Conservation (phyloP, 1,140 invertebrate species). For the Hermatobates lingyangjiaoensis region DNA sequence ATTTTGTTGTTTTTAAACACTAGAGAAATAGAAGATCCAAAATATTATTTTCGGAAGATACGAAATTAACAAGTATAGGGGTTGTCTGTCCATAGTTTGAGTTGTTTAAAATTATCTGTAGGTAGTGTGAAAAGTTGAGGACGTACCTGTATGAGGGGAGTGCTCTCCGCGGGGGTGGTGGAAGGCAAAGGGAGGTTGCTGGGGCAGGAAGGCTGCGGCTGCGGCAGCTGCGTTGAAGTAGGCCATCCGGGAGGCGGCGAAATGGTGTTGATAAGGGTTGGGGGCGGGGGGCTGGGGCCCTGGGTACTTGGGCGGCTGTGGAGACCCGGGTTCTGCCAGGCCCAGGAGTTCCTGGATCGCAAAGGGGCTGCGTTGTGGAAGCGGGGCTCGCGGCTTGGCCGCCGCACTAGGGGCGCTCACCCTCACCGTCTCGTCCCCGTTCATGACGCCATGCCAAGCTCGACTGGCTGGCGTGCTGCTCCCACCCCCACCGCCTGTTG, state of each 20-base stretch:
- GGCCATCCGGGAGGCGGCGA: conserved; percentile 46
- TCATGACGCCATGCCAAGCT: not conserved
- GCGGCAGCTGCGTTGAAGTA: conserved; percentile 72
- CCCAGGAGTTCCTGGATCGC: conserved; percentile 80
- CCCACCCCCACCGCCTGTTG: not conserved
- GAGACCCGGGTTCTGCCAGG: conserved; percentile 29
- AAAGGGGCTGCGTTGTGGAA: conserved; percentile 73
- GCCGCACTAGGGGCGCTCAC: conserved; percentile 9
- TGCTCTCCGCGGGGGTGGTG: conserved; percentile 26
- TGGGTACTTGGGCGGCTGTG: conserved; percentile 24
- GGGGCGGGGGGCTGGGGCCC: conserved; percentile 27
- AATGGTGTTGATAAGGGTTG: conserved; percentile 30
- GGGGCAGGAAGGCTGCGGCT: conserved; percentile 65
- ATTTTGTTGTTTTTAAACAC: too few species aligned
- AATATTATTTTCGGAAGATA: too few species aligned
- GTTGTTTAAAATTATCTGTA: too few species aligned
- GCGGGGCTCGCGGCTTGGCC: conserved; percentile 15
- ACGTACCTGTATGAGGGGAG: conserved; percentile 26
- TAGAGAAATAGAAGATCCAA: too few species aligned
- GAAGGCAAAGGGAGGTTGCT: conserved; percentile 17
- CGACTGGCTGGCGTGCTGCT: not conserved
- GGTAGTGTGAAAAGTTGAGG: too few species aligned
- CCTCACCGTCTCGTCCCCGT: conserved; percentile 8
- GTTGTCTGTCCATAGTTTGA: too few species aligned
- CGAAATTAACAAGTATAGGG: too few species aligned